Evolutionary conservation across 2,888 invertebrate genomes (phyloP).

Genomic region (Rutpela maculata): DNA sequence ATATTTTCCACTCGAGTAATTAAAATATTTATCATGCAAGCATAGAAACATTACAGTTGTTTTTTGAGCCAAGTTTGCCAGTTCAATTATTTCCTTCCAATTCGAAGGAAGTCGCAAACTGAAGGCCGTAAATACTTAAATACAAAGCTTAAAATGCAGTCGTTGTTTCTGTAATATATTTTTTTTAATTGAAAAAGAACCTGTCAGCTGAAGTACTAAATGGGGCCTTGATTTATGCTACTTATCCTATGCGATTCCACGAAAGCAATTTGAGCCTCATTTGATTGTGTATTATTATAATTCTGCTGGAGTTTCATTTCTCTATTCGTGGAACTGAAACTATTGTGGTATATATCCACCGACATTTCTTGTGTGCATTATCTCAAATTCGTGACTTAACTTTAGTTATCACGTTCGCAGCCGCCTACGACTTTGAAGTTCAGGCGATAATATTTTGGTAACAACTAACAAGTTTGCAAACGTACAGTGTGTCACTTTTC

Average conservation of each 20-base stretch:
- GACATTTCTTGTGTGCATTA: constrained; percentile 26
- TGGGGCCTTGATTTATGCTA: not conserved
- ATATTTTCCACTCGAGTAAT: not conserved
- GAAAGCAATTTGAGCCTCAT: constrained; percentile 10
- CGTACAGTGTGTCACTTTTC: not conserved
- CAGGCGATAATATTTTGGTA: constrained; percentile 24
- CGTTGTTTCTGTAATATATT: not conserved
- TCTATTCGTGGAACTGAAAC: constrained; percentile 29
- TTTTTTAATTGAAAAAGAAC: not conserved
- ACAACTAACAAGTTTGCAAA: constrained; percentile 16
- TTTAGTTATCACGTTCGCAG: constrained; percentile 4
- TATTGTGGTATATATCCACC: constrained; percentile 20
- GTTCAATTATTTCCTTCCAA: not conserved
- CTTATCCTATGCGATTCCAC: constrained; percentile 8
- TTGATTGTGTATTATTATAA: constrained; percentile 20
- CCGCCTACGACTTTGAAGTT: constrained; percentile 12
- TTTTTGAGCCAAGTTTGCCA: not conserved
- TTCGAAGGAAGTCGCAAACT: not conserved
- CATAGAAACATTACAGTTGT: not conserved
- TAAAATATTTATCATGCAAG: constrained; percentile 2
- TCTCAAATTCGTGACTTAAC: constrained; percentile 25
- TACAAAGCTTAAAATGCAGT: not conserved
- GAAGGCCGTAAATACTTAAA: not conserved
- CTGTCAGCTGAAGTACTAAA: not conserved
- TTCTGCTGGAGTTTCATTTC: constrained; percentile 25